Evolutionary conservation across 2,113 vertebrate genomes (phyloP), one percentile per base, ranked within the genome.

Genomic region (Octodon degus): DNA sequence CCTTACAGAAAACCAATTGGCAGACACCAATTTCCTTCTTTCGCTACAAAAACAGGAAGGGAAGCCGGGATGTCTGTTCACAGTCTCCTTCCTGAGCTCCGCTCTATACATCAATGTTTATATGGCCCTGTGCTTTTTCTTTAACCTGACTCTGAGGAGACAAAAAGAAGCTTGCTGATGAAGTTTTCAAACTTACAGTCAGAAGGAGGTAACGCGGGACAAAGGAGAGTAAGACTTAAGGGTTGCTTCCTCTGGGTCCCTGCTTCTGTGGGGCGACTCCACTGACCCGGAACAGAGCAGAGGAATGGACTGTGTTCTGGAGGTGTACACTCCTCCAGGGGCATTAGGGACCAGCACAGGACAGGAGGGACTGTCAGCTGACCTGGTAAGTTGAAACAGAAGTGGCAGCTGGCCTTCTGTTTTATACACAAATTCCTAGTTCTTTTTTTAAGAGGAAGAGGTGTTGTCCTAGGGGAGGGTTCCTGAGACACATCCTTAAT

Each of bases 31-130:
- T 47, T 77, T 77, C 80, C 74, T 74, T 50, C 32, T 93, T 53
- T 65, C 95, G 76, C 34, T 83, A 50, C 16, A 25, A 76, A 96
- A 87, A 50, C 50, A 53, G 68, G 70, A 96, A 76, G 37, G 40
- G 27, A 50, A 47, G 47, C 0, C 5, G 24, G 27, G 32, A 50
- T 34, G 14, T 30, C 53, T 8, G 32, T 19, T 27, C 24, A 20
- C 22, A 63, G 24, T 62, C n/a, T 67, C 17, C 82, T 30, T 5
- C 14, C 13, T 11, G 13, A 17, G 7, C 86, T 37, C 82, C 12
- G 24, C 63, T 60, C 67, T 60, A 27, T 22, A 24, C 32, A 76
- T 72, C 13, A 58, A 16, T 50, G 16, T 50, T 67, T 79, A 76
- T 43, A 47, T 85, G 84, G 40, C 16, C 20, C 11, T 43, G 14